Percentiles rank a stretch among this genome's conserved stretches.
Conservation (phyloP, 2,797 vertebrate species). For the Cygnus olor region DNA sequence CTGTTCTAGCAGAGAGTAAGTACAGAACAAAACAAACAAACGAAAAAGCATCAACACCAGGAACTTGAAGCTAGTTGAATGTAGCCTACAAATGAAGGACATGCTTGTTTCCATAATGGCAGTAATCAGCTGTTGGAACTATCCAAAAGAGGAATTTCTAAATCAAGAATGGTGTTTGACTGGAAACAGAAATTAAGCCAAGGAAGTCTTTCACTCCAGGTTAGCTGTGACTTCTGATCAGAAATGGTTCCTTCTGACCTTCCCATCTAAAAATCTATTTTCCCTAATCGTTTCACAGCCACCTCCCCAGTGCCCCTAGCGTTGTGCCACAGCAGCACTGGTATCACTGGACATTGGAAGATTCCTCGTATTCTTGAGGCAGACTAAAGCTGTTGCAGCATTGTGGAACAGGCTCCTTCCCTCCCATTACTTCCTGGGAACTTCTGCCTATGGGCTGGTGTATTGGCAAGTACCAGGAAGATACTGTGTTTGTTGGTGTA, state of each 20-base stretch:
- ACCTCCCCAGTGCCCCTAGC: too few relatives aligned
- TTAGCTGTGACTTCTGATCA: neutral
- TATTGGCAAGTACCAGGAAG: neutral
- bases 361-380: neutral
- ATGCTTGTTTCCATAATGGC: neutral
- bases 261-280: neutral
- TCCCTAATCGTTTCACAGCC: neutral
- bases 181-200: neutral
- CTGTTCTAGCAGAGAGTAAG: neutral
- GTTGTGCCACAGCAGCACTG: neutral
- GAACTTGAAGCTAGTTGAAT: neutral
- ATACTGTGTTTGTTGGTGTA: neutral
- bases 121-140: neutral
- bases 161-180: neutral
- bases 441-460: neutral
- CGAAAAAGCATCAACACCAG: fast-evolving
- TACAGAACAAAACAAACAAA: neutral
- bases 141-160: neutral
- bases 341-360: neutral
- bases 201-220: neutral
- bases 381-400: neutral
- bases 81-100: neutral
- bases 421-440: fast-evolving
- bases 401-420: neutral
- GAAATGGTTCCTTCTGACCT: neutral